Conservation (phyloP, 2,797 vertebrate genomes). For the Remorina albescens region DNA sequence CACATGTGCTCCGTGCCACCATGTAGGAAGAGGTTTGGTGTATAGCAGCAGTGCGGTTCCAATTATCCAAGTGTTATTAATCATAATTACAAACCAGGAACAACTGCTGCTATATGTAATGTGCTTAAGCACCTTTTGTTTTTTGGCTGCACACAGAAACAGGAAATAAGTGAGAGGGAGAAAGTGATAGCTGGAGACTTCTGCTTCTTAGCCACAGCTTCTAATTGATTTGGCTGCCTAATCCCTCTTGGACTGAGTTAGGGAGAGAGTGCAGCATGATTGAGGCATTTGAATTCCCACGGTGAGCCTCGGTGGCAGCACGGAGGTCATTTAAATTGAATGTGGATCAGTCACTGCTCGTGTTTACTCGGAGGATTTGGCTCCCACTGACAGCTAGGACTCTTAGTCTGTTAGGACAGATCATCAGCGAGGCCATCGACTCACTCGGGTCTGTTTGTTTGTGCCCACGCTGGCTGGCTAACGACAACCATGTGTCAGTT, state of each 20-base stretch:
- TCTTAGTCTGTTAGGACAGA: conserved; percentile 63
- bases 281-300: conserved; percentile 74
- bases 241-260: conserved; percentile 79
- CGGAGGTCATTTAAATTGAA: conserved; percentile 80
- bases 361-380: conserved; percentile 76
- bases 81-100: conserved; percentile 52
- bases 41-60: conserved; percentile 30
- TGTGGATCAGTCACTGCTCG: conserved; percentile 64
- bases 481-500: conserved; percentile 1
- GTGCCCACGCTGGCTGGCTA: conserved; percentile 11
- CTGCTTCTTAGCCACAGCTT: conserved; percentile 66
- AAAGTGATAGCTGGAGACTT: conserved; percentile 55
- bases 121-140: conserved; percentile 61
- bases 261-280: conserved; percentile 64
- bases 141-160: conserved; percentile 43
- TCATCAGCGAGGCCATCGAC: conserved; percentile 61
- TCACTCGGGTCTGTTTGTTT: conserved; percentile 61
- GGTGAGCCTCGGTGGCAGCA: conserved; percentile 43
- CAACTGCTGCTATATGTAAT: conserved; percentile 51
- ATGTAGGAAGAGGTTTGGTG: conserved; percentile 13
- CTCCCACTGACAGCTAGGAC: conserved; percentile 55
- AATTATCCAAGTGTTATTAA: conserved; percentile 49
- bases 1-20: conserved; percentile 7
- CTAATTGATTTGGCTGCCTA: conserved; percentile 84
- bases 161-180: conserved; percentile 45